Conservation (phyloP, 1,140 invertebrate species). For the Ctenoplectra terminalis region DNA sequence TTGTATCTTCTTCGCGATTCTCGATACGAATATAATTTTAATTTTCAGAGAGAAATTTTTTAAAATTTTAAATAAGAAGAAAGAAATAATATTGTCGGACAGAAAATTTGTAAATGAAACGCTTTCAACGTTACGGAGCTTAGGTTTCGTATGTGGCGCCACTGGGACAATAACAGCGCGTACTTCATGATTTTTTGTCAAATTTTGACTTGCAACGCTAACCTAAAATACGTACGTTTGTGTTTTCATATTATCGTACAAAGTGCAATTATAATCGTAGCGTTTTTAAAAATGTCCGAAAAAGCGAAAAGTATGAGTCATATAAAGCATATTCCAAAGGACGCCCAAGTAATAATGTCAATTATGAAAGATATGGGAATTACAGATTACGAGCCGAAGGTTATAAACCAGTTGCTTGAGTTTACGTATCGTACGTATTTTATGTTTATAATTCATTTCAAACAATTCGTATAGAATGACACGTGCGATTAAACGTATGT, state of each 20-base stretch:
- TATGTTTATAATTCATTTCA: not conserved
- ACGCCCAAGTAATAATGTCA: conserved; percentile 97
- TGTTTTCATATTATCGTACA: not conserved
- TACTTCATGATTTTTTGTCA: not conserved
- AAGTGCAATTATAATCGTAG: not conserved
- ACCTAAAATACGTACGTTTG: not conserved
- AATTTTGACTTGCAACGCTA: not conserved
- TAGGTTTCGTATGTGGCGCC: not conserved
- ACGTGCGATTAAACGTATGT: not conserved
- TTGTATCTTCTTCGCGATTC: too few species aligned
- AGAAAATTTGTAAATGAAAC: not conserved
- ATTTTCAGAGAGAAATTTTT: not conserved
- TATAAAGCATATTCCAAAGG: conserved; percentile 92
- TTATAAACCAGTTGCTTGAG: conserved; percentile 97
- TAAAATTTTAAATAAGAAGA: not conserved
- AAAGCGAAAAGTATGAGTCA: conserved; percentile 80
- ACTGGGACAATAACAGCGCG: not conserved
- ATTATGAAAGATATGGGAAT: conserved; percentile 98
- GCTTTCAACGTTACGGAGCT: not conserved
- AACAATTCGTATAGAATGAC: not conserved
- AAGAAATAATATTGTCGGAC: not conserved
- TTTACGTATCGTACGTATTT: conserved; percentile 93
- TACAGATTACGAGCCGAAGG: conserved; percentile 95
- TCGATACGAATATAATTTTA: not conserved
- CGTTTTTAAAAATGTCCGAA: conserved; percentile 72